Base-by-base conservation (phyloP, 2,113 vertebrate species). In the Cyanocitta stelleri region DNA sequence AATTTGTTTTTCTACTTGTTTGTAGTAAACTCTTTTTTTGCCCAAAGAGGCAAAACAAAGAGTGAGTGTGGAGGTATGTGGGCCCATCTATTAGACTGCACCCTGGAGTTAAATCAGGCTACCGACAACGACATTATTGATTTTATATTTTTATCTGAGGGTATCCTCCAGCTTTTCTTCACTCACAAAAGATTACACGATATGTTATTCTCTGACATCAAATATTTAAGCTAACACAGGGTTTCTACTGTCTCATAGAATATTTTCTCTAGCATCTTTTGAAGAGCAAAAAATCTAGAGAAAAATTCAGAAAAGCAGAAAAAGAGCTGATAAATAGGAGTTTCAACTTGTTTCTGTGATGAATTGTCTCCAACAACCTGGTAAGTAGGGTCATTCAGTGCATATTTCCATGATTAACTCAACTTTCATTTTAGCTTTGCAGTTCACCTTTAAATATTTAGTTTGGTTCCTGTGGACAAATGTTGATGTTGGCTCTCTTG, bases 391-490 rank as follows among this genome's bases (percentile, higher is more conserved):
- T 92, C 86, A 95, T 89, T 97, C 87, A 92, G 63, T 88, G 52
- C 95, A 97, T 97, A 96, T 97, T 97, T 97, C 84, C 90, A 88
- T 51, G 84, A 96, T 97, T 97, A 97, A 96, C 92, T 96, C 94
- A 96, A 93, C 81, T 96, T 96, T 97, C 89, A 73, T 97, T 97
- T 97, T 64, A 97, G 94, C 78, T 91, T 92, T 93, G 56, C 86
- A 90, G 87, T 96, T 97, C 96, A 96, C 96, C 96, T 97, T 97
- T 96, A 97, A 96, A 97, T 97, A 97, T 97, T 97, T 97, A 95
- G 93, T 93, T 97, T 96, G 92, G 96, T 96, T 97, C 97, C 92
- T 96, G 94, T 59, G 92, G 90, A 97, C 88, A 96, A 95, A 97
- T 96, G 97, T 96, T 97, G 96, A 95, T 90, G 69, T 96, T 97